Evolutionary conservation across 2,113 vertebrate species (phyloP).

Genomic region (Crotalus horridus): DNA sequence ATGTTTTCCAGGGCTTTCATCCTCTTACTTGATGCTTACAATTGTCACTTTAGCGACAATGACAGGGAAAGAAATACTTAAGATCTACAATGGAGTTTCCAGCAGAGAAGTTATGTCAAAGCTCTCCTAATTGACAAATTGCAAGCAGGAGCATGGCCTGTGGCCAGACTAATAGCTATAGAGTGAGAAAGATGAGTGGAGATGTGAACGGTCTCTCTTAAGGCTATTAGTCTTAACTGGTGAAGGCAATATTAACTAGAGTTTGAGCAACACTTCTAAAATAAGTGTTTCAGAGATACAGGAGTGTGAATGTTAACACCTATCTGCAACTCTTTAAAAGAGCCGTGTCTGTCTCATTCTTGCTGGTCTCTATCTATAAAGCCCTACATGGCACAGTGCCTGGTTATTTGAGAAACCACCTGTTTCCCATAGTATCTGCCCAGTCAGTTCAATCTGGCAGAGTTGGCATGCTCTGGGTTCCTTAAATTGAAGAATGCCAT

Average conservation of each 20-base stretch:
- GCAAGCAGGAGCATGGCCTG: not conserved
- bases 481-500: not conserved
- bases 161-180: not conserved
- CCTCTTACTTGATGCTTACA: not conserved
- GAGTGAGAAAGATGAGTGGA: not conserved
- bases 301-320: not conserved
- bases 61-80: not conserved
- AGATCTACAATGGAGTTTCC: not conserved
- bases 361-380: not conserved
- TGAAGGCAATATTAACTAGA: not conserved
- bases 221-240: not conserved
- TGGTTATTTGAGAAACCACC: not conserved
- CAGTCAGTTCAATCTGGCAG: not conserved
- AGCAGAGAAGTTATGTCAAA: not conserved
- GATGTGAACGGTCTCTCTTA: not conserved
- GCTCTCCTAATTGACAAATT: rapidly evolving
- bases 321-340: not conserved
- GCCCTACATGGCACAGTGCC: not conserved
- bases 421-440: not conserved
- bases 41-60: not conserved
- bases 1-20: not conserved
- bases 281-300: not conserved
- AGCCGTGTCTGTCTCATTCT: not conserved
- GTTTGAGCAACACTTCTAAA: not conserved
- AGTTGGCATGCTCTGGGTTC: not conserved